Evolutionary conservation across 2,888 invertebrate species (phyloP), one percentile per base, ranked within the genome.

Genomic region (Abscondita cerata): DNA sequence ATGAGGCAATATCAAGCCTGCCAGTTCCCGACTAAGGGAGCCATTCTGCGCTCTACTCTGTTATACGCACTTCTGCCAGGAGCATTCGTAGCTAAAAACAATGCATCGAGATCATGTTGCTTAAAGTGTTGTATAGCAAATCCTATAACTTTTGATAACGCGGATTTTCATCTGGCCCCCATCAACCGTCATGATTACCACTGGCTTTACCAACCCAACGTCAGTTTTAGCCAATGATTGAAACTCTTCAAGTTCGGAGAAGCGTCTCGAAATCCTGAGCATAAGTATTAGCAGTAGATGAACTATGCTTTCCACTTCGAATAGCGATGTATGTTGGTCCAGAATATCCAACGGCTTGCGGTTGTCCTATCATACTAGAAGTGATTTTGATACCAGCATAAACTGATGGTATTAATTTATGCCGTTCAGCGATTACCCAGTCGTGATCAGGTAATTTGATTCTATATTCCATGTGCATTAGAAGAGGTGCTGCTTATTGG

Each of bases 301-400:
- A 68, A 59, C 61, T 62, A 59, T 69, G 69, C 58, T 69, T 70
- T 52, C 65, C 68, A 61, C 63, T 64, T 47, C 64, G 51, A 12
- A 80, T 73, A 50, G 69, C 68, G 36, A 75, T 63, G 60, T 72
- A 78, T 40, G 78, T 78, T 52, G 77, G 77, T n/a, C 78, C 76
- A 57, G 72, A 73, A 67, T 76, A 78, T 48, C 36, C 41, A 20
- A 80, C 77, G 48, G 76, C 75, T 70, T 76, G 57, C 59, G 71
- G 68, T 44, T 69, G 62, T 48, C 75, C 74, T 61, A 70, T 40
- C 34, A 59, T 66, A 63, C 72, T 67, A 15, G 50, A 46, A 41
- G 70, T 68, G 4, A 78, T 69, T 36, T 20, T 31, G 36, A 61
- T 65, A 38, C 55, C 53, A 38, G 66, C 70, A 59, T 70, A 70